Conservation (phyloP, 2,888 invertebrate genomes). For the Callinectes sapidus region DNA sequence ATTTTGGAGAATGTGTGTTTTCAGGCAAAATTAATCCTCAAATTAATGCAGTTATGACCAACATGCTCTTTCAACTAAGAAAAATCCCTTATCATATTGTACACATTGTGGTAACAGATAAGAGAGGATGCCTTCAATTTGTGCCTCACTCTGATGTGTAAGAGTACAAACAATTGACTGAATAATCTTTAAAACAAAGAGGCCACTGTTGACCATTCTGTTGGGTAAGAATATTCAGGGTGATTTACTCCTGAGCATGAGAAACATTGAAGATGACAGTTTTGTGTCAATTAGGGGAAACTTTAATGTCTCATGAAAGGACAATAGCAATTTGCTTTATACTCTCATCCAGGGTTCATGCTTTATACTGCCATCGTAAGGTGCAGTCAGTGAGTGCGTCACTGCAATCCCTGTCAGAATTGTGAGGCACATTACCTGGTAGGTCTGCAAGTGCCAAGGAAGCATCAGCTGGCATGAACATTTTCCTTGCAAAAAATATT, state of each 20-base stretch:
- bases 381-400: not conserved
- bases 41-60: too few species aligned
- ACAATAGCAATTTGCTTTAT: not conserved
- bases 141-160: not conserved
- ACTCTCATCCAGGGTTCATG: not conserved
- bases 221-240: not conserved
- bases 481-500: not conserved
- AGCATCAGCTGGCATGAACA: constrained; percentile 3
- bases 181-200: not conserved
- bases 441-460: not conserved
- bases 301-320: not conserved
- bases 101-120: not conserved
- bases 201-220: not conserved
- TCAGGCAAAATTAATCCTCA: too few species aligned
- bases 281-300: not conserved
- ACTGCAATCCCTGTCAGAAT: not conserved
- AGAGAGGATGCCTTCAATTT: not conserved
- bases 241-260: not conserved
- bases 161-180: not conserved
- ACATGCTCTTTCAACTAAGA: too few species aligned
- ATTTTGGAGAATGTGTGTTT: too few species aligned
- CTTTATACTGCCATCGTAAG: not conserved
- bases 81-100: not conserved
- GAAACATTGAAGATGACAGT: not conserved
- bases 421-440: constrained; percentile 8